Conservation (phyloP, 1,140 invertebrate genomes). For the Stegodyphus mimosarum region DNA sequence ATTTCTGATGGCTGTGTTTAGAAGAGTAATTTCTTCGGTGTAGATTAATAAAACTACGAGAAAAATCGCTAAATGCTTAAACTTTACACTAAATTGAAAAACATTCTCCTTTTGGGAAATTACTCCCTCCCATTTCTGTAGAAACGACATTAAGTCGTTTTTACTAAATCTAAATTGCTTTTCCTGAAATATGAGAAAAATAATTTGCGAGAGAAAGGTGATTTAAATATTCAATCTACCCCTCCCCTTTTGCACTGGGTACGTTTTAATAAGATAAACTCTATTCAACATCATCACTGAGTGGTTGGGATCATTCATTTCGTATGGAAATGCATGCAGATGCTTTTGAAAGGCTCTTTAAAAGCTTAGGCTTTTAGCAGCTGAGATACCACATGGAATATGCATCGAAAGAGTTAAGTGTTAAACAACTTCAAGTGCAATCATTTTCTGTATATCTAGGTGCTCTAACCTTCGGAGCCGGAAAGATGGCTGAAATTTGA, state of each 20-base stretch:
- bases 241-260: not conserved
- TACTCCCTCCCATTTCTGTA: not conserved
- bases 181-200: not conserved
- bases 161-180: not conserved
- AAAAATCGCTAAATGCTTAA: no score
- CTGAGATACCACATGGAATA: no score
- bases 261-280: slow-evolving; percentile 7
- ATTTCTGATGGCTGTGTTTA: no score
- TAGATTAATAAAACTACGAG: no score
- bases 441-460: no score
- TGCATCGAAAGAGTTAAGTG: no score
- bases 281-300: not conserved
- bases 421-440: no score
- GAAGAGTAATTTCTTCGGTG: no score
- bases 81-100: no score
- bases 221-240: not conserved
- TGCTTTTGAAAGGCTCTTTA: not conserved
- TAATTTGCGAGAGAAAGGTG: not conserved
- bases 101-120: no score
- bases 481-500: no score
- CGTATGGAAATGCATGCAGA: not conserved
- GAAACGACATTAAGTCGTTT: not conserved
- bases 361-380: not conserved
- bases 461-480: no score
- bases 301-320: not conserved